phyloP scores from a whole-genome alignment of 2,888 invertebrate genomes.

The Napeogenes sylphis region DNA sequence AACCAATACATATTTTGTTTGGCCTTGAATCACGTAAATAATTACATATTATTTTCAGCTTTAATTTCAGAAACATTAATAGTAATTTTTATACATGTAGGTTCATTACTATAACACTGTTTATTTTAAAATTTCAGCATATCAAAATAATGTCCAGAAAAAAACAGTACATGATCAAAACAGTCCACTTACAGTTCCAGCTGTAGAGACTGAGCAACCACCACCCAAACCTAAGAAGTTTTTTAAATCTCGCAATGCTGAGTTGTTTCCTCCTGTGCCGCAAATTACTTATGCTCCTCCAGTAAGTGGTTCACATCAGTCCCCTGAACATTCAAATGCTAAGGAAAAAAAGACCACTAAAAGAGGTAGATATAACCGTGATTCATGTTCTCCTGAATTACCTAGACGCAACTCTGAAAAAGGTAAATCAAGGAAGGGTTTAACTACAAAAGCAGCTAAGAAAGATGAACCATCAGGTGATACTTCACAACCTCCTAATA shows the following conservation, averaged over 20 bases:
- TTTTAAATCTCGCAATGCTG: constrained; percentile 90
- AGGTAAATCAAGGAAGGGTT: constrained; percentile 59
- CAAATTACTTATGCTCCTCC: constrained; percentile 74
- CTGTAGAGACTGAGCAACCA: constrained; percentile 71
- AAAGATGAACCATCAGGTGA: constrained; percentile 62
- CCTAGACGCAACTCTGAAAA: constrained; percentile 68
- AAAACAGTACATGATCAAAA: constrained; percentile 75
- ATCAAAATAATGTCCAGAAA: constrained; percentile 59
- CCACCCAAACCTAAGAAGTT: constrained; percentile 91
- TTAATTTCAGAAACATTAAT: constrained; percentile 10
- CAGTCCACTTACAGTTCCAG: constrained; percentile 74
- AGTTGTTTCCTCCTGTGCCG: constrained; percentile 76
- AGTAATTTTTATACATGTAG: neutral
- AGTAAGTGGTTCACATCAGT: constrained; percentile 63
- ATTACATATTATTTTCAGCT: constrained; percentile 8
- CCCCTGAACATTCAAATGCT: constrained; percentile 67
- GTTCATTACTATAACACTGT: constrained; percentile 13
- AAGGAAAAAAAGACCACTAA: constrained; percentile 64
- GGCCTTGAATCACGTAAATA: constrained; percentile 31
- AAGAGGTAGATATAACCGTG: constrained; percentile 62
- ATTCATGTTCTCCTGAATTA: constrained; percentile 71
- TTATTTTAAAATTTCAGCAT: constrained; percentile 53
- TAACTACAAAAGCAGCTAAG: constrained; percentile 66
- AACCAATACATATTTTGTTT: constrained; percentile 34
- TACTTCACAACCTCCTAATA: constrained; percentile 70